Evolutionary conservation across 2,113 vertebrate species (phyloP).

Genomic region (Apteryx mantelli): DNA sequence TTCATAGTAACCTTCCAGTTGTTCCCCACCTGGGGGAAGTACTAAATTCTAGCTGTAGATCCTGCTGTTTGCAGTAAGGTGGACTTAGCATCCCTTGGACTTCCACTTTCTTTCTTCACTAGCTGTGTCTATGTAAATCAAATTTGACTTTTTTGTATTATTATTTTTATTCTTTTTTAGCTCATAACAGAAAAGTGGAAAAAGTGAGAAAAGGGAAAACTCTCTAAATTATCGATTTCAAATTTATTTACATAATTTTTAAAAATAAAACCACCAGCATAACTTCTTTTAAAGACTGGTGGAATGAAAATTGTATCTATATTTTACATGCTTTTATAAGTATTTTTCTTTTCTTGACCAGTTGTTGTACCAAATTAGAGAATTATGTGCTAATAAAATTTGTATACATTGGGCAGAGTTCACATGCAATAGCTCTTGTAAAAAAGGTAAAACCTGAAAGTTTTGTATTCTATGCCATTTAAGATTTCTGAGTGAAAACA

Average conservation of each 20-base stretch:
- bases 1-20: neutral
- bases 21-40: neutral
- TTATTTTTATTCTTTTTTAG: neutral
- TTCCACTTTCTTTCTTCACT: neutral
- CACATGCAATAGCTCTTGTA: neutral
- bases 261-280: neutral
- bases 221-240: neutral
- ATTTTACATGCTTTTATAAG: neutral
- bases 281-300: neutral
- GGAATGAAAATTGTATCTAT: neutral
- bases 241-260: neutral
- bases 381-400: neutral
- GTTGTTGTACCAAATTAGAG: neutral
- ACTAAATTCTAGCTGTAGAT: neutral
- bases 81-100: neutral
- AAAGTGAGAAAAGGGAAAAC: neutral
- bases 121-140: neutral
- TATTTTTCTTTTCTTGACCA: neutral
- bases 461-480: neutral
- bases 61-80: neutral
- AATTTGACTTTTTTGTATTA: neutral
- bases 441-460: neutral
- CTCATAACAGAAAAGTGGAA: neutral
- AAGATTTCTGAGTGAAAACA: neutral
- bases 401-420: neutral